A percentile compares a stretch with the other conserved stretches of the same genome.
These are phyloP conservation scores for Tetheella fluctuosa DNA, from an alignment of 2,888 invertebrate genomes.

Conservation along the genomic window DNA sequence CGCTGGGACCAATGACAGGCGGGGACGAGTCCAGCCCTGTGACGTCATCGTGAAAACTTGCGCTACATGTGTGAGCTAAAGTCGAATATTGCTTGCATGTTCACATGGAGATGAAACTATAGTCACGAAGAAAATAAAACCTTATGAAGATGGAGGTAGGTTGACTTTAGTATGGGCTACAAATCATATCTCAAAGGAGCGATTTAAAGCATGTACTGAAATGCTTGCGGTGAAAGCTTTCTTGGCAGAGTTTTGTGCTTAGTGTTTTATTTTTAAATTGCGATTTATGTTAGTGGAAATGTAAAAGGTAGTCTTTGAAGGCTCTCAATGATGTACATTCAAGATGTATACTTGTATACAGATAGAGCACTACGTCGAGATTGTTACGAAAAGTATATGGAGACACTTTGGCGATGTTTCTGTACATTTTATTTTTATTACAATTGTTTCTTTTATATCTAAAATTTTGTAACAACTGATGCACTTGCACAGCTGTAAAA, in stretches of 20 bases:
- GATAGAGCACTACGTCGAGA: background rate
- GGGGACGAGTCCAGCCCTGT: constrained; percentile 26
- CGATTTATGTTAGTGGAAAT: constrained; percentile 65
- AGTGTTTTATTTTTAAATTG: constrained; percentile 74
- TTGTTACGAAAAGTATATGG: constrained; percentile 6
- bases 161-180: constrained; percentile 36
- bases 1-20: constrained; percentile 53
- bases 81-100: constrained; percentile 40
- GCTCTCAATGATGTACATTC: constrained; percentile 41
- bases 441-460: background rate
- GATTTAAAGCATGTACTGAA: constrained; percentile 74
- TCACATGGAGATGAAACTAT: constrained; percentile 32
- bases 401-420: background rate
- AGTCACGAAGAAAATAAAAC: constrained; percentile 23
- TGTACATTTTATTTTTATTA: background rate
- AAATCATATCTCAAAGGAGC: constrained; percentile 62
- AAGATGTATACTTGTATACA: background rate
- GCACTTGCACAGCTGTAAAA: no score
- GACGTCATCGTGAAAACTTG: constrained; percentile 26
- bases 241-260: constrained; percentile 72
- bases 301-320: constrained; percentile 41
- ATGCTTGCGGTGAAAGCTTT: constrained; percentile 76
- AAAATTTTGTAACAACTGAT: background rate
- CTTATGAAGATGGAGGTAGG: constrained; percentile 27
- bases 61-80: constrained; percentile 38